Evolutionary conservation across 1,140 invertebrate genomes (phyloP), one percentile per base, ranked within the genome.

Genomic region (Hydropsyche tenuis): DNA sequence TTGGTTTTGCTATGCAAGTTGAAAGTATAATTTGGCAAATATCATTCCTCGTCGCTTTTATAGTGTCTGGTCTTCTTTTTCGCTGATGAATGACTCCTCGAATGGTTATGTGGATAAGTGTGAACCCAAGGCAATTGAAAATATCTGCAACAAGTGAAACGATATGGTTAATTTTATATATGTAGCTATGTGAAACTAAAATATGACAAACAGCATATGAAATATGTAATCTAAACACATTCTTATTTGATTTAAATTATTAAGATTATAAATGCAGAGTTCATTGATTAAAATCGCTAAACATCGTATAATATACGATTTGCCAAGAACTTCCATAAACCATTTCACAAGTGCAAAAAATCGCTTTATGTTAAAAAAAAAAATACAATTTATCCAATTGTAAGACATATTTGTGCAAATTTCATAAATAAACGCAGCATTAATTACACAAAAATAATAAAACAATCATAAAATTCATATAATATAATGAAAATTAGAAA

Each of bases 61-160:
- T 9, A 27, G 27, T 14, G 23, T 27, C 3, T 12, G 3, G 16
- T 9, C 16, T 37, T 27, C 12, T 63, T 63, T 16, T 27, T 63
- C 4, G 4, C 18, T 5, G 60, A 63, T 27, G 12, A 37, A 6
- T 25, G 60, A 14, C 11, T 27, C 14, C 23, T 16, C 0, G 23
- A 63, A 37, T 63, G 60, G 12, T 14, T 51, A 14, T 63, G 23
- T 11, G 60, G 12, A 18, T 23, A 63, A 12, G 9, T 30, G 14
- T 22, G 60, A 12, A 63, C 16, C 60, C 60, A 63, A 11, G 60
- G 60, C 60, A 63, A 25, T 27, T 63, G 22, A 63, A 63, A 63
- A 1, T 16, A 6, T 22, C 60, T 63, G 60, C 1, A 63, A 63
- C 5, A 9, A 63, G 23, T 6, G 14, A 27, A 63, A 63, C 16